phyloP scores from a whole-genome alignment of 2,797 vertebrate genomes.

The Falco cherrug region DNA sequence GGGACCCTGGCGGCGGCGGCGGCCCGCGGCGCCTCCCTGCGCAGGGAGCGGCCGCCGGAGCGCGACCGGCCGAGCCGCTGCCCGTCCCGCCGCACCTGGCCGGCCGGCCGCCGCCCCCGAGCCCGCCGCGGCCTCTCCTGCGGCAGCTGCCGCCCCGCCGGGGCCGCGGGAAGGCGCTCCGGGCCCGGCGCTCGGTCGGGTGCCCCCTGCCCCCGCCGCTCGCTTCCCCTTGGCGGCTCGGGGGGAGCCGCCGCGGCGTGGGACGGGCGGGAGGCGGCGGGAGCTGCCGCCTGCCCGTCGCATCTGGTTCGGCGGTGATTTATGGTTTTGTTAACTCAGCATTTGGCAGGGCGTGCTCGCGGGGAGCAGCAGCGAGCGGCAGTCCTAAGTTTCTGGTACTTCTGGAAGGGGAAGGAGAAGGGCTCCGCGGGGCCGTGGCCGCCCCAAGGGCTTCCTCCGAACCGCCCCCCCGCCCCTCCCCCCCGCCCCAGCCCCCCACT shows the following conservation, averaged over 20 bases:
- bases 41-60: not conserved
- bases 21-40: not conserved
- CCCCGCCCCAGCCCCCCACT: not conserved
- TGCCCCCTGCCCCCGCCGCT: not conserved
- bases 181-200: not conserved
- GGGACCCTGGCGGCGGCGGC: not conserved
- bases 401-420: not conserved
- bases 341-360: conserved; percentile 23
- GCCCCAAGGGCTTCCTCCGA: not conserved
- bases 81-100: not conserved
- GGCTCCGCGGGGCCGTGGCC: not conserved
- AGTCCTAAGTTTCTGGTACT: conserved; percentile 18
- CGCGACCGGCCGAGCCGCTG: not conserved
- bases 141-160: not conserved
- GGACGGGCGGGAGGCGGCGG: conserved; percentile 18
- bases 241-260: not conserved
- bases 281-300: not conserved
- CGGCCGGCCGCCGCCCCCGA: not conserved
- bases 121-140: not conserved
- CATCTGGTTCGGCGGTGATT: conserved; percentile 28
- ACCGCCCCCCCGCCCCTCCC: not conserved
- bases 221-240: not conserved
- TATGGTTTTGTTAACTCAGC: conserved; percentile 58
- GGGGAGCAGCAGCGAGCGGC: conserved; percentile 15
- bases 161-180: not conserved